Conservation (phyloP, 2,113 vertebrate genomes). For the Macaca fascicularis region DNA sequence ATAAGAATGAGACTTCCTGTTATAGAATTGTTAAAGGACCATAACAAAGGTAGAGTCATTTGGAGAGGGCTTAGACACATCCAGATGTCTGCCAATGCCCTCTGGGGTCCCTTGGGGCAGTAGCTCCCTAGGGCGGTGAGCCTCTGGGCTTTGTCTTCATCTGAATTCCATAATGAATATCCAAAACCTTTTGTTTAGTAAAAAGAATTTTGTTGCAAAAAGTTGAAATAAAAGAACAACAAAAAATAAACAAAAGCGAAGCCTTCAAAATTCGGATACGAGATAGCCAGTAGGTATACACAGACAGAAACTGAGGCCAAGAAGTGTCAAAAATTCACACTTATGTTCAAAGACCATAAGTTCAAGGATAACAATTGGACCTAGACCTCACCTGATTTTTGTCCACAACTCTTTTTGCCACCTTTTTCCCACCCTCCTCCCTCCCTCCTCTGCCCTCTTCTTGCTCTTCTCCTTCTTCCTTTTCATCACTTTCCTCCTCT, state of each 20-base stretch:
- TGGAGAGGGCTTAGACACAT: not conserved
- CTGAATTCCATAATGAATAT: not conserved
- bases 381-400: not conserved
- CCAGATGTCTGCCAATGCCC: not conserved
- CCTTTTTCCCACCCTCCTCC: not conserved
- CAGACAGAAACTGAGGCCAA: not conserved
- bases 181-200: not conserved
- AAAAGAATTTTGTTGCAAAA: not conserved
- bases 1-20: too few species aligned
- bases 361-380: not conserved
- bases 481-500: not conserved
- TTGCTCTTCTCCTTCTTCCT: not conserved
- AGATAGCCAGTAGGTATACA: not conserved
- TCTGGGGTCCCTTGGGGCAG: not conserved
- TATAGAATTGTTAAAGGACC: not conserved
- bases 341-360: not conserved
- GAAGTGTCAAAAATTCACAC: not conserved
- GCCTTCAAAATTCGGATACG: not conserved
- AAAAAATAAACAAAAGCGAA: not conserved
- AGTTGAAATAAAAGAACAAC: not conserved
- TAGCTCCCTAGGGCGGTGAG: not conserved
- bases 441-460: too few species aligned
- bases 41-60: not conserved
- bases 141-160: not conserved
- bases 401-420: not conserved